Conservation (phyloP, 2,113 vertebrate genomes). For the Grantiella picta region DNA sequence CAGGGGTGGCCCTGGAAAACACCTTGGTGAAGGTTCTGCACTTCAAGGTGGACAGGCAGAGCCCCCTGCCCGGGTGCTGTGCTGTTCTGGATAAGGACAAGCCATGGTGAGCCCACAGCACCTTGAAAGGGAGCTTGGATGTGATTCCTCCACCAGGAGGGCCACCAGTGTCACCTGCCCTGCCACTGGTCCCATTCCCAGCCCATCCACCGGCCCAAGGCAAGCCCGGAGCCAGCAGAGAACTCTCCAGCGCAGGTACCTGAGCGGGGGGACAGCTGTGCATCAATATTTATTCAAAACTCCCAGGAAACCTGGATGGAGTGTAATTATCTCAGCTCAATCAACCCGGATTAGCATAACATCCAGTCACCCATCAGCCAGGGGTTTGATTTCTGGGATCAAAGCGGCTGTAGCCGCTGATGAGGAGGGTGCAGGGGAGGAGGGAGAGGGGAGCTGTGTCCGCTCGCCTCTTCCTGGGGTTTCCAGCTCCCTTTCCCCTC, state of each 20-base stretch:
- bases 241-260: conserved; percentile 10
- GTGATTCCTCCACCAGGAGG: not conserved
- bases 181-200: fast-evolving
- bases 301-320: conserved; percentile 73
- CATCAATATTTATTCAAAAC: conserved; percentile 73
- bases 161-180: not conserved
- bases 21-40: not conserved
- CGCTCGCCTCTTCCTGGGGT: not conserved
- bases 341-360: conserved; percentile 72
- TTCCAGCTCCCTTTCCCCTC: not conserved
- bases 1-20: not conserved
- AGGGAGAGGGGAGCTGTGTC: not conserved
- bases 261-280: conserved; percentile 64
- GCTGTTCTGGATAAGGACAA: not conserved
- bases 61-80: fast-evolving
- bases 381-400: conserved; percentile 71
- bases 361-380: conserved; percentile 65
- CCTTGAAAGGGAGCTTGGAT: not conserved
- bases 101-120: fast-evolving
- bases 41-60: fast-evolving
- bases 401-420: conserved; percentile 66
- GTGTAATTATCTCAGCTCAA: conserved; percentile 76
- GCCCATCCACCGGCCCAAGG: fast-evolving
- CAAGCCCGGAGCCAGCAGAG: not conserved
- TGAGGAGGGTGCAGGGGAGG: not conserved